Percentiles rank a stretch among this genome's conserved stretches.
Evolutionary conservation across 2,113 vertebrate genomes (phyloP).

Genomic region (cat (Felis catus)): DNA sequence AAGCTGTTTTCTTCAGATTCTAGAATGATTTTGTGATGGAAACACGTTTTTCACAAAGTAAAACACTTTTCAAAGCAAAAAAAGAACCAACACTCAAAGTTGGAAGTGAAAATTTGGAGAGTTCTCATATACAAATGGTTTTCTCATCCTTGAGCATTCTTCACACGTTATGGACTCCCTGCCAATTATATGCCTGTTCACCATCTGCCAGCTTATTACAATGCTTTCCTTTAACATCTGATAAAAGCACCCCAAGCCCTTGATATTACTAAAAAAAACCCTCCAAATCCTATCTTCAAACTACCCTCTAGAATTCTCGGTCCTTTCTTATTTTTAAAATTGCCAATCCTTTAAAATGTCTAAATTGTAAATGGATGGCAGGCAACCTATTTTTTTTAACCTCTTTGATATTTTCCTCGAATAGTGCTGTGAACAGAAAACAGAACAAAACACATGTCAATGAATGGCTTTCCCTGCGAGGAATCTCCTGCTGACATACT

Average conservation of each 20-base stretch:
- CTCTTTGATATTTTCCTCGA: not conserved
- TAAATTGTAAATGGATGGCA: not conserved
- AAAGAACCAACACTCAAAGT: not conserved
- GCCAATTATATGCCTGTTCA: not conserved
- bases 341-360: not conserved
- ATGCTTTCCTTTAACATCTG: not conserved
- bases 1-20: not conserved
- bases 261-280: not conserved
- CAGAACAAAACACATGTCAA: not conserved
- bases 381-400: not conserved
- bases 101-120: not conserved
- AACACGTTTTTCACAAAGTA: not conserved
- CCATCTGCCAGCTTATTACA: not conserved
- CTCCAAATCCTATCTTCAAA: not conserved
- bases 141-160: not conserved
- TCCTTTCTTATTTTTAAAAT: not conserved
- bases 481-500: not conserved
- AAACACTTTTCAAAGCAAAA: not conserved
- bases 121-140: not conserved
- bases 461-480: not conserved
- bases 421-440: not conserved
- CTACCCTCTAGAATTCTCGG: not conserved
- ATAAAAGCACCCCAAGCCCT: not conserved
- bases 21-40: not conserved
- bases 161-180: not conserved